Percentiles rank a stretch among this genome's conserved stretches.
Conservation (phyloP, 2,797 vertebrate genomes). For the Diplodus sargus region DNA sequence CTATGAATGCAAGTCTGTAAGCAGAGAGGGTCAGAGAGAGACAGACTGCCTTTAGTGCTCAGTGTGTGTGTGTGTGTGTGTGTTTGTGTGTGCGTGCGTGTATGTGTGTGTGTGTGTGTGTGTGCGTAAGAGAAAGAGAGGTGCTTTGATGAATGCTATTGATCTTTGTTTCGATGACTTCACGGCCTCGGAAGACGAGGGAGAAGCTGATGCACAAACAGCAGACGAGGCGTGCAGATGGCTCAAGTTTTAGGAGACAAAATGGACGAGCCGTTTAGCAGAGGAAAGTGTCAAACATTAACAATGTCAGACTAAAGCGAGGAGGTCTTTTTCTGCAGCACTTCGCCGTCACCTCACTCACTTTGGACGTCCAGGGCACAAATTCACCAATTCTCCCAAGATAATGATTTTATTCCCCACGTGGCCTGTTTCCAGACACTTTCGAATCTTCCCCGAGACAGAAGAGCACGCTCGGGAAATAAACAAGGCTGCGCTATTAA, state of each 20-base stretch:
- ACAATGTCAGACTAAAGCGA: neutral
- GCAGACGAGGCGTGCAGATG: conserved; percentile 4
- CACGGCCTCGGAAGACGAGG: conserved; percentile 26
- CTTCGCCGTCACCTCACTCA: conserved; percentile 26
- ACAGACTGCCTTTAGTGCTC: conserved; percentile 62
- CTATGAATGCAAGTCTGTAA: conserved; percentile 72
- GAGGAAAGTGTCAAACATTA: neutral
- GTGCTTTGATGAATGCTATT: conserved; percentile 54
- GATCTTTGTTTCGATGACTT: conserved; percentile 57
- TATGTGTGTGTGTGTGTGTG: conserved; percentile 7
- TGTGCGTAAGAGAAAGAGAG: conserved; percentile 4
- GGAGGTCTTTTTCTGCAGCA: conserved; percentile 16
- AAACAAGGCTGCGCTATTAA: conserved; percentile 15
- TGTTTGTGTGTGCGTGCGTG: conserved; percentile 1
- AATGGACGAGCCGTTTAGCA: conserved; percentile 1
- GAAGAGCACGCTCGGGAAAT: conserved; percentile 6
- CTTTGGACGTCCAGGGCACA: neutral
- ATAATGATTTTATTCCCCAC: neutral
- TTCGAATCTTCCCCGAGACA: neutral
- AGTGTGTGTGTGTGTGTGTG: conserved; percentile 20
- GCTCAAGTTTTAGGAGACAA: conserved; percentile 25
- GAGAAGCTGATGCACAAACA: conserved; percentile 16
- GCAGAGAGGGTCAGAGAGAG: conserved; percentile 48
- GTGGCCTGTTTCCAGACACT: conserved; percentile 3
- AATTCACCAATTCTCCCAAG: neutral